phyloP scores from a whole-genome alignment of 2,113 vertebrate species.

The Apodemus sylvaticus region DNA sequence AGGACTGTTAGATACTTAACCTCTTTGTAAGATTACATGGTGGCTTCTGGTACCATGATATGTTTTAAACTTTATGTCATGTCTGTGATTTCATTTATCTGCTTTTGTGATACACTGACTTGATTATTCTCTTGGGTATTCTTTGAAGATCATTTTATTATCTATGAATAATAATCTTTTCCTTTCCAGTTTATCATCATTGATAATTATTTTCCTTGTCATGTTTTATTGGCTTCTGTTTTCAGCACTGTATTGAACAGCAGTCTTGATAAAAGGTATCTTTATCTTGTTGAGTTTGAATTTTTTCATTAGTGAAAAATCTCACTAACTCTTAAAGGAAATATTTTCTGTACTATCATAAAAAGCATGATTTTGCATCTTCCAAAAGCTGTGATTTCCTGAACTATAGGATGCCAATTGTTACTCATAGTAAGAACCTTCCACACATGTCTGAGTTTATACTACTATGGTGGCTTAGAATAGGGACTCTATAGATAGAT shows the following conservation, averaged over 20 bases:
- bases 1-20: not conserved
- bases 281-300: not conserved
- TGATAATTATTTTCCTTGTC: conserved; percentile 55
- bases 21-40: not conserved
- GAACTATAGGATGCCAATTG: not conserved
- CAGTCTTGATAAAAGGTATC: not conserved
- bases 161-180: conserved; percentile 35
- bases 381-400: not conserved
- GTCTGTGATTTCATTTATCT: not conserved
- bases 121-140: conserved; percentile 1
- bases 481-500: no score
- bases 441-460: not conserved
- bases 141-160: not conserved
- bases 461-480: not conserved
- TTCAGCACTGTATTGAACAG: not conserved
- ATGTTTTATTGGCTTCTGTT: not conserved
- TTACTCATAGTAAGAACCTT: not conserved
- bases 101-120: not conserved
- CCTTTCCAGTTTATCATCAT: not conserved
- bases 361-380: not conserved
- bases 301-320: not conserved
- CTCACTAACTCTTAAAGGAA: not conserved
- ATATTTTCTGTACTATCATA: not conserved
- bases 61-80: conserved; percentile 31
- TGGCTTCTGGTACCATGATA: not conserved